Evolutionary conservation across 1,140 invertebrate species (phyloP), one percentile per base, ranked within the genome.

Genomic region (Zaprionus ghesquierei): DNA sequence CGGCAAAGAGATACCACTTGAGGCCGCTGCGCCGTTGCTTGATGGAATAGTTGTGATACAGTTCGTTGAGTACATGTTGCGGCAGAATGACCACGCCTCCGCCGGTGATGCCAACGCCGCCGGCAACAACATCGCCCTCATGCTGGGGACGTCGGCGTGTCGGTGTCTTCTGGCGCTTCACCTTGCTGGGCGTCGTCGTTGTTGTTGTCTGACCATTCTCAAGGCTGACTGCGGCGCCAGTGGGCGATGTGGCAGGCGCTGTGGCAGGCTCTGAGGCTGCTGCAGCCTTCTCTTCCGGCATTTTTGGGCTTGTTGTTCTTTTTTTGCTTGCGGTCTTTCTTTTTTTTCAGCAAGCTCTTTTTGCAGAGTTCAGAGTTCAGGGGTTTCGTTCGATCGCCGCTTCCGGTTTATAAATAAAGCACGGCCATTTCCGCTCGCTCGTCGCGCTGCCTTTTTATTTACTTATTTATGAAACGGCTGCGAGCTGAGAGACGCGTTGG

Each of bases 11-110:
- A 89, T 97, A 95, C 77, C 95, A 95, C 75, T 95, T 94, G n/a
- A 97, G 92, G n/a, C 95, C 96, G 27, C 94, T 94, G 53, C 96
- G 94, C 64, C 95, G 94, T 86, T 97, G 96, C 69, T 95, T 94
- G 46, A 95, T 93, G 44, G 95, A 95, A 86, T 97, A 97, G 38
- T 94, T 94, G 69, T 95, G 94, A 91, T 97, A 97, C 0, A 97
- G 93, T 77, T 94, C 93, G 89, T 97, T 96, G 50, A 96, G 93
- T 38, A 94, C 93, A 18, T 93, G 81, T 70, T 95, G 94, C 22
- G 91, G 84, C 72, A 94, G 93, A 46, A 86, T 77, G n/a, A 92
- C 87, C 8, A 87, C 78, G 38, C 81, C 78, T 12, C 82, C 81
- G 20, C 76, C 77, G 12, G 82, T 78, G 23, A 87, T 87, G 29